Percentiles rank a stretch among this genome's conserved stretches.
Conservation (phyloP, 2,113 vertebrate species). For the Actenoides hombroni region DNA sequence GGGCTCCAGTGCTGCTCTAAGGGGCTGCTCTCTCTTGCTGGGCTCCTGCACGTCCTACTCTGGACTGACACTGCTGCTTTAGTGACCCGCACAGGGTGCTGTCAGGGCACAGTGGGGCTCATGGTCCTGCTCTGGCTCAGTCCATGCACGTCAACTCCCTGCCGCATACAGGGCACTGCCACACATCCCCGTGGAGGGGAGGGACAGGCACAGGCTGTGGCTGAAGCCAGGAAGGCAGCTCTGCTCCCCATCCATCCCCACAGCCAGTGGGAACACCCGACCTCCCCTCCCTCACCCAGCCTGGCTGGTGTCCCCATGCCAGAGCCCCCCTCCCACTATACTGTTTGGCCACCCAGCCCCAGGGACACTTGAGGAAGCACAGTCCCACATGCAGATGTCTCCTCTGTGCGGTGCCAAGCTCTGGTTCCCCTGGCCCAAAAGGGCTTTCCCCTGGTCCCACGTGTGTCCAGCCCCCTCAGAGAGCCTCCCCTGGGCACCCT, state of each 20-base stretch:
- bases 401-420: no score
- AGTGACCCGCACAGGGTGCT: rapidly evolving
- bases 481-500: not conserved
- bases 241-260: not conserved
- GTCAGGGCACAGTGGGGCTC: not conserved
- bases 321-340: not conserved
- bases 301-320: not conserved
- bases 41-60: not conserved
- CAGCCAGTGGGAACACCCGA: not conserved
- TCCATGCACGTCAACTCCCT: not conserved
- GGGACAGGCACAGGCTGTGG: not conserved
- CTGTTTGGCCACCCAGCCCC: rapidly evolving
- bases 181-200: rapidly evolving
- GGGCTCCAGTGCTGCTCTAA: not conserved
- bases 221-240: not conserved
- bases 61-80: not conserved
- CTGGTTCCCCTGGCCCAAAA: not conserved
- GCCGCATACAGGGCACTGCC: not conserved
- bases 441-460: not conserved
- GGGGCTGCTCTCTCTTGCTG: not conserved
- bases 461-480: not conserved
- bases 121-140: not conserved
- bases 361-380: no score
- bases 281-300: not conserved
- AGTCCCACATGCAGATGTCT: no score